Base-by-base conservation (phyloP, 2,797 vertebrate genomes). In the Sebastes oblongus region DNA sequence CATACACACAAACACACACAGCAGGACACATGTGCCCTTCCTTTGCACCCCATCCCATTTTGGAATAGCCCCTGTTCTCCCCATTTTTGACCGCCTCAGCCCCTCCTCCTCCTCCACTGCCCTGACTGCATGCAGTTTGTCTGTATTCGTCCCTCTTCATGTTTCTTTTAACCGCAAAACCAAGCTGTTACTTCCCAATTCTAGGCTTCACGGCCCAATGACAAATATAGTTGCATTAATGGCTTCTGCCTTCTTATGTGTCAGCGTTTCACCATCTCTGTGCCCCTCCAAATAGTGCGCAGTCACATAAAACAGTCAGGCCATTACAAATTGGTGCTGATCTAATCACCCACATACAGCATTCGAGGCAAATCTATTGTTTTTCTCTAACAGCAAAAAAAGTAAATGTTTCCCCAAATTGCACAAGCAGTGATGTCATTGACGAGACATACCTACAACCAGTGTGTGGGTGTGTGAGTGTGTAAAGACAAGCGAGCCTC, bases 181-280 rank as follows among this genome's bases (percentile, higher is more conserved):
- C 92, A 92, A 93, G 93, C 92, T 92, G 94, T 94, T 96, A 95
- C 97, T 96, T 96, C 95, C 93, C 94, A 93, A 95, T 83, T 92
- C 91, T 66, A 71, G 85, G 89, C 94, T 95, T 94, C 90, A 87
- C 86, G 86, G 91, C 90, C 96, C 95, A 96, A 95, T 96, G 96
- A 97, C 96, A 97, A 96, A 98, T 98, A 97, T 98, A 97, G 96
- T 93, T 93, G 93, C 96, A 96, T 96, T 96, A 97, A 97, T 96
- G 93, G 94, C 93, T 91, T 82, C 89, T 94, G 93, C 86, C 68
- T 96, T 97, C 96, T 93, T 94, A 86, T 78, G 89, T 95, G 96
- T 97, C 97, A 97, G 95, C 93, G 72, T 95, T 97, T 96, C 93
- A 74, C 74, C 84, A 88, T 87, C 93, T 92, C 93, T 92, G 93